Evolutionary conservation across 2,888 invertebrate species (phyloP).

Genomic region (Neuroscelio doddi): DNA sequence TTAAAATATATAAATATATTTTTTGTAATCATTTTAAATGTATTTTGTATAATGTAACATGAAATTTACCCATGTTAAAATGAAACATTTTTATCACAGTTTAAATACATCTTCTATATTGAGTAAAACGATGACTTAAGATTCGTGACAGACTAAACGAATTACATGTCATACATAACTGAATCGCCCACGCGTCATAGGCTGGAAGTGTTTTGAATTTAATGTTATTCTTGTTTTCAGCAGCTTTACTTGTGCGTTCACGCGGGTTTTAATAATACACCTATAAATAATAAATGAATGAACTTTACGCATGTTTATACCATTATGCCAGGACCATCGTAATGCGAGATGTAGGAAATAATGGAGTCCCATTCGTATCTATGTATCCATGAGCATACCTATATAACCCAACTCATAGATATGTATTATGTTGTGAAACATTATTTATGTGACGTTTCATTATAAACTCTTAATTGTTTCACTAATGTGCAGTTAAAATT

Average conservation of each 20-base stretch:
- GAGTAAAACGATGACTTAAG: slow-evolving; percentile 14
- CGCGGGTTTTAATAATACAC: slow-evolving; percentile 39
- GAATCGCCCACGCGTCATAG: slow-evolving; percentile 62
- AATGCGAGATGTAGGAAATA: slow-evolving; percentile 15
- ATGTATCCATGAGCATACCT: slow-evolving; percentile 1
- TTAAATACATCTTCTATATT: not conserved
- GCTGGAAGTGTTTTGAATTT: slow-evolving; percentile 53
- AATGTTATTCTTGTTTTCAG: slow-evolving; percentile 27
- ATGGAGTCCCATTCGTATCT: slow-evolving; percentile 9
- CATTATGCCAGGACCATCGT: slow-evolving; percentile 1
- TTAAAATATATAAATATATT: too few relatives aligned
- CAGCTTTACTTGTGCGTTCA: slow-evolving; percentile 19
- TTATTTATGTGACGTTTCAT: slow-evolving; percentile 69
- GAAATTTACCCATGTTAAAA: too few relatives aligned
- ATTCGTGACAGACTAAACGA: slow-evolving; percentile 23
- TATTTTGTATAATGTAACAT: too few relatives aligned
- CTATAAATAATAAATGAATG: slow-evolving; percentile 33
- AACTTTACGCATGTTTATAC: slow-evolving; percentile 10
- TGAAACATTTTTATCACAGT: too few relatives aligned
- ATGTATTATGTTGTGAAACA: slow-evolving; percentile 40
- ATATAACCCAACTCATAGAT: slow-evolving; percentile 12
- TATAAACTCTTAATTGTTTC: slow-evolving; percentile 70
- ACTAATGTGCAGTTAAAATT: slow-evolving; percentile 64
- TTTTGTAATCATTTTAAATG: too few relatives aligned
- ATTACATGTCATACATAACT: slow-evolving; percentile 58